Base-by-base conservation (phyloP, 1,140 invertebrate species). In the Hycleus phaleratus region DNA sequence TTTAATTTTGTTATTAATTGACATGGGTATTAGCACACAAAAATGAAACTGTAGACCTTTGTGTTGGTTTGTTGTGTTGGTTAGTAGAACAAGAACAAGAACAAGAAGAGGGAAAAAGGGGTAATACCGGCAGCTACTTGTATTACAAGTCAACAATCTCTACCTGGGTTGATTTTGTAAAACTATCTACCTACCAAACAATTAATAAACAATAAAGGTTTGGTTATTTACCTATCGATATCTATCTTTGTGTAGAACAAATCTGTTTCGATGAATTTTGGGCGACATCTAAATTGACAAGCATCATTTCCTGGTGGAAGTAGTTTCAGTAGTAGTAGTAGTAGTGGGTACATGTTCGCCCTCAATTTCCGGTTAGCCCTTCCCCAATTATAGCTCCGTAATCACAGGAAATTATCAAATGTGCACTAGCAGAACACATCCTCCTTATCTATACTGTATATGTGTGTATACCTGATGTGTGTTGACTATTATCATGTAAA, bases 391-490 rank as follows among this genome's bases (percentile, higher is more conserved):
- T 62, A 55, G 45, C 8, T 26, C 32, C 53, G 58, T 69, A 69
- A 69, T 69, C 66, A 60, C 68, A 69, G 68, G 68, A 69, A 69
- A 68, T 69, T 68, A 68, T 68, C 68, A 66, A 64, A 69, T 69
- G 67, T 62, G 59, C 67, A 67, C 64, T 60, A 62, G 52, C 64
- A 62, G 62, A 65, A 66, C 64, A 47, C 60, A 65, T 64, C 58
- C 65, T 63, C 65, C 65, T 68, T 67, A 67, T 68, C 67, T 67
- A 65, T 58, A 61, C 65, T 61, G 57, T 64, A 59, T 56, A 63
- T 63, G 58, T 32, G 51, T 38, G 42, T 39, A 7, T 39, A 11
- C 40, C 40, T 32, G 51, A 53, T 53, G 51, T 18, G 18, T 45
- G 46, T 45, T 56, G 43, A 46, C 46, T 48, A 56, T 56, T 56